Evolutionary conservation across 2,888 invertebrate genomes (phyloP).

Genomic region (Idaea straminata): DNA sequence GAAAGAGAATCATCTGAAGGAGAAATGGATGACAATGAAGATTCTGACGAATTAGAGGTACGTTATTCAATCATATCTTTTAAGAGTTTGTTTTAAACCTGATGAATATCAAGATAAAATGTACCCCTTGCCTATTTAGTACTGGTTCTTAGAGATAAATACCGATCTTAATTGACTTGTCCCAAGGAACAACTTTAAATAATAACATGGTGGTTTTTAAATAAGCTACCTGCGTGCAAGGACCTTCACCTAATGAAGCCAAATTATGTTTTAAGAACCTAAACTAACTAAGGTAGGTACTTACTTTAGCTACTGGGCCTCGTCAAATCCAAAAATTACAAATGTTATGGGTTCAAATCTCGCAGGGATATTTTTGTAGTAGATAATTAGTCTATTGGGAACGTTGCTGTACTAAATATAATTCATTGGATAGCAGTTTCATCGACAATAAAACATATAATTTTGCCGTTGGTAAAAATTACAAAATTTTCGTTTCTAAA

Average conservation of each 20-base stretch:
- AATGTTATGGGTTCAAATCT: not conserved
- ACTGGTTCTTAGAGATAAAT: too few species aligned
- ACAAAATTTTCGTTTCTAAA: too few species aligned
- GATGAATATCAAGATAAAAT: too few species aligned
- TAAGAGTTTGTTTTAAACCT: too few species aligned
- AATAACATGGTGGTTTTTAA: too few species aligned
- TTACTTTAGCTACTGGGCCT: not conserved
- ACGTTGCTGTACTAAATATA: not conserved
- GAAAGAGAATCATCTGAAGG: constrained; percentile 79
- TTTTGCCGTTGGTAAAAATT: not conserved
- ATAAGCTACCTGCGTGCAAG: too few species aligned
- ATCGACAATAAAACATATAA: not conserved
- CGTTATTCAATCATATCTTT: constrained; percentile 11
- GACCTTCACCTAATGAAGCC: too few species aligned
- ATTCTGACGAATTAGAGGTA: constrained; percentile 84
- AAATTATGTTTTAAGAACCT: too few species aligned
- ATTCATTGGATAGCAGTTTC: not conserved
- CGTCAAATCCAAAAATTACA: not conserved
- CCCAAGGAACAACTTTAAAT: too few species aligned
- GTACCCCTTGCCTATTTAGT: too few species aligned
- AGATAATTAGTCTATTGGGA: not conserved
- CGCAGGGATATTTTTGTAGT: not conserved
- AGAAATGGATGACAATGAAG: constrained; percentile 83
- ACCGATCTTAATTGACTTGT: too few species aligned
- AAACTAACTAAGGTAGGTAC: not conserved